A percentile compares a stretch with the other conserved stretches of the same genome.
Conservation (phyloP, 2,113 vertebrate genomes). For the Poicephalus meyeri region DNA sequence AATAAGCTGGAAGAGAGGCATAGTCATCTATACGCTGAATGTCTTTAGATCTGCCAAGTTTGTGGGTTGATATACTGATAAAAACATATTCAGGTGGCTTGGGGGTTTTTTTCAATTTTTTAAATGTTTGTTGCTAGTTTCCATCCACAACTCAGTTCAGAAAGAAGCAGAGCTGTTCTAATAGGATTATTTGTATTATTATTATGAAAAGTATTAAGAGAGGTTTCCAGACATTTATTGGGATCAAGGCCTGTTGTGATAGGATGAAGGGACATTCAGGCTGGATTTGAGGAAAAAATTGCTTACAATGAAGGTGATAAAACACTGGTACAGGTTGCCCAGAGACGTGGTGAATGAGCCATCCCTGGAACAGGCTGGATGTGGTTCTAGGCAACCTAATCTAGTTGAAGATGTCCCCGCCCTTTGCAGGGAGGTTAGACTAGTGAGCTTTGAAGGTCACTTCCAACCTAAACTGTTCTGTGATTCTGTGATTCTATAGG, state of each 20-base stretch:
- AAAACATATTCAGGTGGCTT: neutral
- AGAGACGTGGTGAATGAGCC: neutral
- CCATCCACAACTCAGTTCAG: neutral
- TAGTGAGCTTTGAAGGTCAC: neutral
- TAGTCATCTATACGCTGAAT: neutral
- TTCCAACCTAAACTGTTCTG: neutral
- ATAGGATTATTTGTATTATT: neutral
- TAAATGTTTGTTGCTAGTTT: neutral
- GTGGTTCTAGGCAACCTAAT: neutral
- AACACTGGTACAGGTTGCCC: neutral
- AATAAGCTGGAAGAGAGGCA: neutral
- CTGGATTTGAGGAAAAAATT: neutral
- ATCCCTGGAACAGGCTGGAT: neutral
- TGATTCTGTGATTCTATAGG: neutral
- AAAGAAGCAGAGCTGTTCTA: neutral
- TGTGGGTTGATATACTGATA: neutral
- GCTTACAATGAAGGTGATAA: neutral
- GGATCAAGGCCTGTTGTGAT: neutral
- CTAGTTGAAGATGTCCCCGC: neutral
- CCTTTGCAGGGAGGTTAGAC: neutral
- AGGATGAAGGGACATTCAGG: neutral
- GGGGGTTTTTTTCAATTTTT: neutral
- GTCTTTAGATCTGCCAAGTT: neutral
- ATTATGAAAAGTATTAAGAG: neutral
- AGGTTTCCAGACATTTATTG: neutral